phyloP scores from a whole-genome alignment of 1,140 invertebrate genomes.

The Papilio machaon region DNA sequence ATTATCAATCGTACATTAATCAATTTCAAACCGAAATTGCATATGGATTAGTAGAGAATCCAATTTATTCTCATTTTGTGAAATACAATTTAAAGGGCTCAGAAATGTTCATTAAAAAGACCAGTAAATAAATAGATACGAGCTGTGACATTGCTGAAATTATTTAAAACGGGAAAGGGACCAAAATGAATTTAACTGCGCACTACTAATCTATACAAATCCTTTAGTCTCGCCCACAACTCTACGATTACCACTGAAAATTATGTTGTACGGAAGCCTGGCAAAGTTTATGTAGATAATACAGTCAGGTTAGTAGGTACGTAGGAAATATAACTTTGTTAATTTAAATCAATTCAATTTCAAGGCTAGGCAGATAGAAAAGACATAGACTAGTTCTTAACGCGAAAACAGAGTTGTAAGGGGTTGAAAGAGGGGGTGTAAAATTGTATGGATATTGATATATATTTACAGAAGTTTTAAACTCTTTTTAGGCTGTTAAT shows the following conservation, averaged over 20 bases:
- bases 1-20: background rate
- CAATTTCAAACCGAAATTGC: background rate
- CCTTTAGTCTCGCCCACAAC: background rate
- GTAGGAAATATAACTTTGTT: too few relatives aligned
- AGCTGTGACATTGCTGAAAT: constrained; percentile 26
- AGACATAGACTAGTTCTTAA: too few relatives aligned
- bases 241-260: constrained; percentile 15
- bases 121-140: constrained; percentile 7
- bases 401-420: too few relatives aligned
- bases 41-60: background rate
- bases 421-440: too few relatives aligned
- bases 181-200: constrained; percentile 24
- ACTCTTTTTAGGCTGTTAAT: too few relatives aligned
- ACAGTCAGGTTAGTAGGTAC: background rate
- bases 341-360: too few relatives aligned
- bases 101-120: background rate
- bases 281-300: constrained; percentile 2
- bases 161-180: constrained; percentile 23
- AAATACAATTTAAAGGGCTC: background rate
- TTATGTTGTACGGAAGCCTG: constrained; percentile 12
- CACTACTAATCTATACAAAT: constrained; percentile 10
- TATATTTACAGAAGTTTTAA: too few relatives aligned
- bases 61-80: background rate
- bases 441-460: too few relatives aligned
- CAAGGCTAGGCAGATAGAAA: too few relatives aligned